Evolutionary conservation across 2,888 invertebrate species (phyloP).

Genomic region (Chirona hameri): DNA sequence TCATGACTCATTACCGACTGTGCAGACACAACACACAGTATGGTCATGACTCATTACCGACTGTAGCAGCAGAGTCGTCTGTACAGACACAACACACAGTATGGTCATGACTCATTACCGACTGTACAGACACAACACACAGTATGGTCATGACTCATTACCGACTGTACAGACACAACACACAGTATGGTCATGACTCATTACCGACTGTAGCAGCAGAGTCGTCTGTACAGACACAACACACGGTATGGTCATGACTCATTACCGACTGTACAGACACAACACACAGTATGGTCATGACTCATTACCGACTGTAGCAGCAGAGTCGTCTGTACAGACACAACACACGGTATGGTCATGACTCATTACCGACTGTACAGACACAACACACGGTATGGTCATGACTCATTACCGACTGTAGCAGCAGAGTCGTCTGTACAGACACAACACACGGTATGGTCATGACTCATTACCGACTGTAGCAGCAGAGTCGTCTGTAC

Average conservation of each 20-base stretch:
- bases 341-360: not conserved
- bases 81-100: not conserved
- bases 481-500: conserved; percentile 1
- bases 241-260: not conserved
- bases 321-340: not conserved
- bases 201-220: conserved; percentile 1
- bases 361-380: not conserved
- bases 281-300: not conserved
- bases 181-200: not conserved
- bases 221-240: not conserved
- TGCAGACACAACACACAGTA: too few relatives aligned
- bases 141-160: not conserved
- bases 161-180: not conserved
- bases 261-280: not conserved
- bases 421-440: not conserved
- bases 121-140: not conserved
- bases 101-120: not conserved
- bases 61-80: conserved; percentile 23
- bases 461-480: not conserved
- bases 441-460: not conserved
- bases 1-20: not conserved
- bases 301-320: conserved; percentile 3
- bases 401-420: not conserved
- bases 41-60: not conserved
- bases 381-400: not conserved